Percentiles rank a stretch among this genome's conserved stretches.
These are phyloP conservation scores for Peromyscus eremicus DNA, from an alignment of 2,797 vertebrate genomes.

Conservation along the genomic window DNA sequence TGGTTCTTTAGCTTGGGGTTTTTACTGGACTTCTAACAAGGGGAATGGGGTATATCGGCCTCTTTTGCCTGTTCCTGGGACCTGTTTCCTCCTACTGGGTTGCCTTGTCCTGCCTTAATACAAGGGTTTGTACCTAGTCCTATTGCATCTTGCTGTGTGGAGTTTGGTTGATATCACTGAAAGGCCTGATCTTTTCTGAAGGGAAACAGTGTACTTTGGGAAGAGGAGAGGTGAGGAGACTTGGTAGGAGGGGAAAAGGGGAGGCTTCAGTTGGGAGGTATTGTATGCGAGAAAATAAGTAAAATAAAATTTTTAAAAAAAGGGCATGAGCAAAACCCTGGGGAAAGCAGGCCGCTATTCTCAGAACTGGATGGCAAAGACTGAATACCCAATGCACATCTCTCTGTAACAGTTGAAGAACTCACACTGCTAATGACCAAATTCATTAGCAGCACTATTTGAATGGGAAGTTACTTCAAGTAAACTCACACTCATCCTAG, in stretches of 20 bases:
- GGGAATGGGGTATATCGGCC: background rate
- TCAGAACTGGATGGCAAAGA: background rate
- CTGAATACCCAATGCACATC: slow-evolving; percentile 1
- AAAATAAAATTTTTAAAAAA: background rate
- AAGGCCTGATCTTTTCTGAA: background rate
- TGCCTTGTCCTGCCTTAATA: background rate
- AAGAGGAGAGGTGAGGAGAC: background rate
- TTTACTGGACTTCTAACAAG: background rate
- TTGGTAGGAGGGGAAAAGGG: background rate
- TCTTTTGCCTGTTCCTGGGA: background rate
- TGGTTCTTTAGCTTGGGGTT: background rate
- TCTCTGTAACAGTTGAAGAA: background rate
- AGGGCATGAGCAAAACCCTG: background rate
- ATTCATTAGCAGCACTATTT: background rate
- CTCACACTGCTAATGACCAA: background rate
- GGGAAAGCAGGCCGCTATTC: background rate
- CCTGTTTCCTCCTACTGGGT: background rate
- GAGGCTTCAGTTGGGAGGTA: too few species aligned
- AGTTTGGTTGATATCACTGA: background rate
- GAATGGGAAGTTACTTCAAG: slow-evolving; percentile 22
- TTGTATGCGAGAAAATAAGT: background rate
- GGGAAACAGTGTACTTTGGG: background rate
- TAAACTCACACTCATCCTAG: background rate
- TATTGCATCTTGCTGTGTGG: background rate
- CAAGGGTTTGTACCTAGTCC: background rate